Conservation (phyloP, 2,797 vertebrate genomes). For the Telmatherina bonti region DNA sequence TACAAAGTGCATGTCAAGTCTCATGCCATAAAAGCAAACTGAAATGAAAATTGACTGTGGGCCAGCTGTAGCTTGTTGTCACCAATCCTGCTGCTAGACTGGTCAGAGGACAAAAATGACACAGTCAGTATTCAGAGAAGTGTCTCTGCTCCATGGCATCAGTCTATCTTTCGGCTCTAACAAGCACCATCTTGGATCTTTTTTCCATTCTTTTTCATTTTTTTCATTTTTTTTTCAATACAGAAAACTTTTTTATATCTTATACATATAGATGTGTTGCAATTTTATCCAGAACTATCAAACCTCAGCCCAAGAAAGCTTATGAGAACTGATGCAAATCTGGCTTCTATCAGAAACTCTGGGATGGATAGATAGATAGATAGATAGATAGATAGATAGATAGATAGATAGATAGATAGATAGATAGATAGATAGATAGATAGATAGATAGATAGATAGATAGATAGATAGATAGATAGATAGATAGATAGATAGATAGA, state of each 20-base stretch:
- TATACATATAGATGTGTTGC: background rate
- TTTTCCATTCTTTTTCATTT: too few relatives aligned
- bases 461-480: too few relatives aligned
- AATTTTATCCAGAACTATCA: too few relatives aligned
- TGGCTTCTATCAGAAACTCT: background rate
- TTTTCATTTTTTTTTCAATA: background rate
- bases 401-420: too few relatives aligned
- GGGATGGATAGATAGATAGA: too few relatives aligned
- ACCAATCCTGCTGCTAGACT: constrained; percentile 25
- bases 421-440: constrained; percentile 7
- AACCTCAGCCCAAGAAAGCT: too few relatives aligned
- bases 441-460: background rate
- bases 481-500: too few relatives aligned
- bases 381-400: constrained; percentile 11
- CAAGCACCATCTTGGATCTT: constrained; percentile 12
- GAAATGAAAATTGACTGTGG: constrained; percentile 28
- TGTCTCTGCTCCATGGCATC: constrained; percentile 21
- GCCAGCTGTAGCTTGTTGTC: constrained; percentile 31
- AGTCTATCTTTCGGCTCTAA: constrained; percentile 23
- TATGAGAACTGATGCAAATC: too few relatives aligned
- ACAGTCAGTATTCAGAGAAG: constrained; percentile 62
- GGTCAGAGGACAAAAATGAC: constrained; percentile 51
- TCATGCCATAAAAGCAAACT: constrained; percentile 6
- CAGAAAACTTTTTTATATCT: background rate
- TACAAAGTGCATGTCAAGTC: background rate